These are phyloP conservation scores for Teinopalpus imperialis DNA, from an alignment of 2,888 invertebrate genomes.

Conservation along the genomic window DNA sequence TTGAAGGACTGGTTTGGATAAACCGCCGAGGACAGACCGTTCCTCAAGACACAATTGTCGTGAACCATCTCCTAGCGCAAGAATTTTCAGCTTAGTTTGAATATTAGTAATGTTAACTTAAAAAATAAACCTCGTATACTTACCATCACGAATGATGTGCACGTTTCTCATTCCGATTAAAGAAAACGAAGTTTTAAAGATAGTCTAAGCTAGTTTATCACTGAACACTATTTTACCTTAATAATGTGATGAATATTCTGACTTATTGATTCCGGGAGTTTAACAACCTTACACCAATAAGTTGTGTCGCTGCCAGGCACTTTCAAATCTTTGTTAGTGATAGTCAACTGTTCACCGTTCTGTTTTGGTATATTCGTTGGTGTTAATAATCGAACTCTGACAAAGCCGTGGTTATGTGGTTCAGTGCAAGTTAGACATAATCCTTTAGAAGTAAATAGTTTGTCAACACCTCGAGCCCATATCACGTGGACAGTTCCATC, in stretches of 20 bases:
- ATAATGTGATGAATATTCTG: constrained; percentile 89
- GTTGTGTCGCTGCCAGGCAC: constrained; percentile 95
- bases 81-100: no score
- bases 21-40: no score
- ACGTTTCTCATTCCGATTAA: no score
- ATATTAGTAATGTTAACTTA: no score
- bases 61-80: no score
- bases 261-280: constrained; percentile 86
- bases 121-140: no score
- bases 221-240: constrained; percentile 83
- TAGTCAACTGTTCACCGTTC: constrained; percentile 80
- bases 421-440: constrained; percentile 81
- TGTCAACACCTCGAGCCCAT: constrained; percentile 91
- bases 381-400: constrained; percentile 86
- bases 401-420: constrained; percentile 85
- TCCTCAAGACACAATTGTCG: no score
- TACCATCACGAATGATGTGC: no score
- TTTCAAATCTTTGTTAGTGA: constrained; percentile 84
- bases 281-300: constrained; percentile 96
- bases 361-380: constrained; percentile 61
- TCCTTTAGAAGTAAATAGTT: constrained; percentile 85
- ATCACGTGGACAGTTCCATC: constrained; percentile 94
- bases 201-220: no score
- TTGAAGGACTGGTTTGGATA: no score
- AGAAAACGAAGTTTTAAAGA: no score